These are phyloP conservation scores for Saxicola maurus DNA, from an alignment of 2,797 vertebrate genomes.

Conservation along the genomic window DNA sequence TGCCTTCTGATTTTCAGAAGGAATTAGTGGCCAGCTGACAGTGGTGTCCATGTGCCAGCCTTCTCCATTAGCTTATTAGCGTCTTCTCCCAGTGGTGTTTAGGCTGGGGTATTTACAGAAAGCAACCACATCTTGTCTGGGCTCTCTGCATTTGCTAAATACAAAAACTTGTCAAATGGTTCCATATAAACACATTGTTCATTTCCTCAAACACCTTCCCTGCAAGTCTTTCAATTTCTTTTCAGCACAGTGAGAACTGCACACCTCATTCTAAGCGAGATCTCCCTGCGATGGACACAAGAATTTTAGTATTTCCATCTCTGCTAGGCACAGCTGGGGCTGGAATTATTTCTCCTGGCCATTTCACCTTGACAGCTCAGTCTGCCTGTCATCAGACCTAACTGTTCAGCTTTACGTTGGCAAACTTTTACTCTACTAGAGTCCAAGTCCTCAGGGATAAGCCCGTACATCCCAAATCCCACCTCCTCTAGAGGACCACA, in stretches of 20 bases:
- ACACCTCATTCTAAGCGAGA: background rate
- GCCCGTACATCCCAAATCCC: background rate
- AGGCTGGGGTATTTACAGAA: slow-evolving; percentile 12
- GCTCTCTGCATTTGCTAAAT: background rate
- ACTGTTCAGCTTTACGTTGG: background rate
- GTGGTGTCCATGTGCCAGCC: background rate
- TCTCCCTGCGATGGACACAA: background rate
- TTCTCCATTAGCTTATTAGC: slow-evolving; percentile 32
- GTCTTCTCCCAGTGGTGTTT: slow-evolving; percentile 2
- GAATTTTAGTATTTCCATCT: background rate
- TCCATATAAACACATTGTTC: background rate
- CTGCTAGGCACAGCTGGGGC: background rate
- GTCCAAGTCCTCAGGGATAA: background rate
- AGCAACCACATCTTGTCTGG: background rate
- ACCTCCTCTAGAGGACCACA: background rate
- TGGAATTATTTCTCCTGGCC: background rate
- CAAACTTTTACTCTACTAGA: background rate
- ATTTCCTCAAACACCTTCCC: background rate
- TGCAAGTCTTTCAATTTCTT: background rate
- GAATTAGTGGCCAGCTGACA: slow-evolving; percentile 1
- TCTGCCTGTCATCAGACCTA: background rate
- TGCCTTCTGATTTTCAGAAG: slow-evolving; percentile 23
- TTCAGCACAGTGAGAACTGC: background rate
- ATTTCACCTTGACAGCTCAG: background rate
- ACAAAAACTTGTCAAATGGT: background rate